These are phyloP conservation scores for Lemur catta DNA, from an alignment of 2,797 vertebrate genomes.

Conservation along the genomic window DNA sequence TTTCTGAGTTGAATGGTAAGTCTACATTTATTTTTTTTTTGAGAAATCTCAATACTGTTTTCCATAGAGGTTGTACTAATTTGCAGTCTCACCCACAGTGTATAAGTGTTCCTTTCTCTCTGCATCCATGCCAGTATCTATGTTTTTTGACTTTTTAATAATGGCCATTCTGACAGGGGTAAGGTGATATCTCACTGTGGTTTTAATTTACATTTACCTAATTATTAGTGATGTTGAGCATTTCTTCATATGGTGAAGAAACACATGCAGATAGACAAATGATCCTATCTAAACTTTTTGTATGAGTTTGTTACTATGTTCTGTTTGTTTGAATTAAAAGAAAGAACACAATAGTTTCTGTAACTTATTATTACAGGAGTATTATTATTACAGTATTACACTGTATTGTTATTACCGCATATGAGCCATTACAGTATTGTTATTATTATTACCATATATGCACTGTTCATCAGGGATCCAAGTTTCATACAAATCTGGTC, in stretches of 20 bases:
- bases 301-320: background rate
- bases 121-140: background rate
- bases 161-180: background rate
- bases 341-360: background rate
- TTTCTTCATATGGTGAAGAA: background rate
- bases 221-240: background rate
- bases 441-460: background rate
- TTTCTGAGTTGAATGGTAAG: background rate
- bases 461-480: background rate
- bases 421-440: background rate
- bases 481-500: background rate
- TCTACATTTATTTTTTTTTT: background rate
- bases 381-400: background rate
- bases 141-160: background rate
- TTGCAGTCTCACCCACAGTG: background rate
- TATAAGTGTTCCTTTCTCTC: background rate
- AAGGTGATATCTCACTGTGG: background rate
- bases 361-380: background rate
- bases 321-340: background rate
- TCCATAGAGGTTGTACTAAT: background rate
- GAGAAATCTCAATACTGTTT: background rate
- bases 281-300: background rate
- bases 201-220: background rate
- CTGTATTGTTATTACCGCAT: background rate
- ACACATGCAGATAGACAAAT: background rate